Evolutionary conservation across 2,113 vertebrate genomes (phyloP).

Genomic region (Calidris pygmaea): DNA sequence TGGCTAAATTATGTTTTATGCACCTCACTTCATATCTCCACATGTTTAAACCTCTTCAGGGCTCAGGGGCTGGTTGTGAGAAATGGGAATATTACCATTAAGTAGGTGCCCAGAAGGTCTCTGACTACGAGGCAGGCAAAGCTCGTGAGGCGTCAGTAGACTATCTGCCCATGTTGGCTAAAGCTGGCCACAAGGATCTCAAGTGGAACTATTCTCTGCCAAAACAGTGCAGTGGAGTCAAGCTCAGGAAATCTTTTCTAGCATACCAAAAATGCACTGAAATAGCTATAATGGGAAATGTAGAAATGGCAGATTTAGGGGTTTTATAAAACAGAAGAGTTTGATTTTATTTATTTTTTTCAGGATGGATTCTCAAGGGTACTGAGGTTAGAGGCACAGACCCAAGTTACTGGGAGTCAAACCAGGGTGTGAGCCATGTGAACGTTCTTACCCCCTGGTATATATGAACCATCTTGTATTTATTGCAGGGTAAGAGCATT

Average conservation of each 20-base stretch:
- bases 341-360: background rate
- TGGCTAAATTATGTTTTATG: background rate
- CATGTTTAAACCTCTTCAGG: background rate
- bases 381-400: conserved; percentile 13
- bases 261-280: background rate
- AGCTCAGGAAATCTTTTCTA: background rate
- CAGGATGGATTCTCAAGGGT: background rate
- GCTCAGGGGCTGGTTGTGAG: background rate
- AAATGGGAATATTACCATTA: background rate
- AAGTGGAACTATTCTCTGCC: background rate
- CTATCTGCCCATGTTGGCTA: background rate
- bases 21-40: background rate
- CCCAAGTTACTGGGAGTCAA: conserved; percentile 35
- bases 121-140: background rate
- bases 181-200: background rate
- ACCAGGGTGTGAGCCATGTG: conserved; percentile 47
- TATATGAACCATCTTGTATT: conserved; percentile 27
- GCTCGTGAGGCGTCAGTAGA: background rate
- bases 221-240: background rate
- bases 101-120: conserved; percentile 20
- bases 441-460: conserved; percentile 34
- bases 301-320: background rate
- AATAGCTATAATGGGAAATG: background rate
- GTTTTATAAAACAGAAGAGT: background rate
- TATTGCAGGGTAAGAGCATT: conserved; percentile 53